These are phyloP conservation scores for Sclerodermus sp. DNA, from an alignment of 2,888 invertebrate species.

Conservation along the genomic window DNA sequence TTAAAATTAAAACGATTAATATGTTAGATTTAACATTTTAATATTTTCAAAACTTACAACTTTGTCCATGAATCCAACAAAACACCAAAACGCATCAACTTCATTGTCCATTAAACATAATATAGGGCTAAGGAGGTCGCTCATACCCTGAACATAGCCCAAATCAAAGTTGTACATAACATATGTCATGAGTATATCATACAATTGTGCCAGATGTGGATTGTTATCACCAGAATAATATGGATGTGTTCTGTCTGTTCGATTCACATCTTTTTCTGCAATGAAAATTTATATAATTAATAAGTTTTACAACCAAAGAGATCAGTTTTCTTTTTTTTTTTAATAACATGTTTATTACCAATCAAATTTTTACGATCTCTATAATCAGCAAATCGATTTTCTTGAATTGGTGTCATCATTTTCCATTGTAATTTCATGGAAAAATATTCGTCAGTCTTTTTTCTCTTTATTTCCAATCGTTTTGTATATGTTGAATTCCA, in stretches of 20 bases:
- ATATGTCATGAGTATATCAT: constrained; percentile 96
- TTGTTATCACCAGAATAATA: constrained; percentile 95
- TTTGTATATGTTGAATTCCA: constrained; percentile 80
- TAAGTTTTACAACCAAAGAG: too few relatives aligned
- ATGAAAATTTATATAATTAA: constrained; percentile 8
- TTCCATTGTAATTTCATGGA: constrained; percentile 97
- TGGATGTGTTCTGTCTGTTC: constrained; percentile 89
- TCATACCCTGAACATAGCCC: constrained; percentile 97
- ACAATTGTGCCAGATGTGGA: constrained; percentile 79
- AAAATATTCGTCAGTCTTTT: constrained; percentile 84
- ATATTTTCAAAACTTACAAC: constrained; percentile 62
- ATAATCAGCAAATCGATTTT: constrained; percentile 83
- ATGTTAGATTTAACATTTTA: too few relatives aligned
- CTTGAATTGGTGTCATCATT: constrained; percentile 84
- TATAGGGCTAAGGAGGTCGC: constrained; percentile 92
- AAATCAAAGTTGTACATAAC: constrained; percentile 99
- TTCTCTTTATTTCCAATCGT: constrained; percentile 69
- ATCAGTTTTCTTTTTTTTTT: too few relatives aligned
- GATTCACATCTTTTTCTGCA: constrained; percentile 90
- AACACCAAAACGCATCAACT: constrained; percentile 98
- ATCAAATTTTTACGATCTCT: constrained; percentile 90
- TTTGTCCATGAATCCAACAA: constrained; percentile 95
- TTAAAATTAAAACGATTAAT: constrained; percentile 3
- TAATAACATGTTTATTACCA: too few relatives aligned
- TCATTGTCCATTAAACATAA: constrained; percentile 87